Base-by-base conservation (phyloP, 2,797 vertebrate species). In the Sandelia bainsii region DNA sequence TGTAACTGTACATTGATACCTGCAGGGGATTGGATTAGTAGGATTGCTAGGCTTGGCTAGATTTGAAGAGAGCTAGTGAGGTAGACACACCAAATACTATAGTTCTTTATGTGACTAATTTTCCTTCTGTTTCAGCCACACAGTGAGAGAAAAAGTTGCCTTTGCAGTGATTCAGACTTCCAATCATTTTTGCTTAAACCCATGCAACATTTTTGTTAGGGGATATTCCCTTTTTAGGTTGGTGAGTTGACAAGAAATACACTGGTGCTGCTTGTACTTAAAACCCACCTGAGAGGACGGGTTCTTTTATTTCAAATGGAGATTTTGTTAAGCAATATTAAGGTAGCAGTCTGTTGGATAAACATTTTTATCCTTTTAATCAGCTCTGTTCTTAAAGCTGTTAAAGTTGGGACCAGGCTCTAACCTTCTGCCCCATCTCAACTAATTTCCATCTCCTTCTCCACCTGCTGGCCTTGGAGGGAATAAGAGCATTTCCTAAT, bases 361-460 rank as follows among this genome's bases (percentile, higher is more conserved):
- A 85, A 81, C 76, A 72, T 62, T 77, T 46, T 89, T 67, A 91
- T 88, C 81, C 74, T 37, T 83, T 88, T 87, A 89, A 87, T 93
- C 84, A 86, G 81, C 85, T 88, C 79, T 83, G 59, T 76, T 79
- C 75, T 54, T 87, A 82, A 83, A 88, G 73, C 89, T 76, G 85
- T 89, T 87, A 79, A 89, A 89, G 82, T 79, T 63, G 79, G 45
- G 59, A 78, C 46, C 39, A 62, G 48, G 54, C 64, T 80, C 57
- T 52, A 22, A 64, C 77, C 79, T 39, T 42, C 74, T 1, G 22
- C 42, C 34, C 46, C 44, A 44, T 17, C 77, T 59, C 29, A 37
- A 39, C 64, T 77, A 67, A 53, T 88, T 75, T 85, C 64, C 82
- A 75, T 87, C 75, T 77, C 77, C 20, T 71, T 57, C 53, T 64